phyloP scores from a whole-genome alignment of 2,797 vertebrate genomes.

The Leuciscus waleckii region DNA sequence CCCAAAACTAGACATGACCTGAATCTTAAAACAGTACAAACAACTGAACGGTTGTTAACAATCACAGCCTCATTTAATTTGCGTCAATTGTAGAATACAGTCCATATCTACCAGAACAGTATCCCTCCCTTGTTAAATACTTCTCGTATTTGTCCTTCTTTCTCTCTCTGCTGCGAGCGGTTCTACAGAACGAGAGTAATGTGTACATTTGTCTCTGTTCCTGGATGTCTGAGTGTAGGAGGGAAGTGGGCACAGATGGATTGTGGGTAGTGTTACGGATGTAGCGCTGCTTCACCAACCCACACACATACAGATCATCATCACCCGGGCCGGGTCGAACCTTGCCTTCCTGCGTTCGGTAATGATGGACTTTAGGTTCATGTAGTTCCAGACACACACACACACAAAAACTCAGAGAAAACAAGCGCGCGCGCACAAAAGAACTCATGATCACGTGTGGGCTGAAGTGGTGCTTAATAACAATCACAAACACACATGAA shows the following conservation, averaged over 20 bases:
- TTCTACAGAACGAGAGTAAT: slow-evolving; percentile 3
- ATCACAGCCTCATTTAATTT: background rate
- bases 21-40: background rate
- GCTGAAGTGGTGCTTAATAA: slow-evolving; percentile 40
- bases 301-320: slow-evolving; percentile 50
- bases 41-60: background rate
- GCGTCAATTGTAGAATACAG: background rate
- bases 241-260: slow-evolving; percentile 50
- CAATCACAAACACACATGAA: slow-evolving; percentile 39
- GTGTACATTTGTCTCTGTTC: slow-evolving; percentile 22
- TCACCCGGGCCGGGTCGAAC: slow-evolving; percentile 26
- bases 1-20: background rate
- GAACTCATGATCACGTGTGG: slow-evolving; percentile 21
- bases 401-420: slow-evolving; percentile 10
- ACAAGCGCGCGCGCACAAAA: slow-evolving; percentile 20
- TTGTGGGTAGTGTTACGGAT: slow-evolving; percentile 50
- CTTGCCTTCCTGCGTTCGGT: background rate
- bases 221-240: slow-evolving; percentile 24
- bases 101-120: background rate
- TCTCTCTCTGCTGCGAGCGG: background rate
- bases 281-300: slow-evolving; percentile 33
- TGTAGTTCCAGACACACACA: slow-evolving; percentile 13
- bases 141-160: background rate
- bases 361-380: slow-evolving; percentile 3
- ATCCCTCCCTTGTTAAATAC: slow-evolving; percentile 3